Percentiles rank a stretch among this genome's conserved stretches.
These are phyloP conservation scores for Psylliodes chrysocephalus DNA, from an alignment of 2,888 invertebrate genomes.

Conservation along the genomic window DNA sequence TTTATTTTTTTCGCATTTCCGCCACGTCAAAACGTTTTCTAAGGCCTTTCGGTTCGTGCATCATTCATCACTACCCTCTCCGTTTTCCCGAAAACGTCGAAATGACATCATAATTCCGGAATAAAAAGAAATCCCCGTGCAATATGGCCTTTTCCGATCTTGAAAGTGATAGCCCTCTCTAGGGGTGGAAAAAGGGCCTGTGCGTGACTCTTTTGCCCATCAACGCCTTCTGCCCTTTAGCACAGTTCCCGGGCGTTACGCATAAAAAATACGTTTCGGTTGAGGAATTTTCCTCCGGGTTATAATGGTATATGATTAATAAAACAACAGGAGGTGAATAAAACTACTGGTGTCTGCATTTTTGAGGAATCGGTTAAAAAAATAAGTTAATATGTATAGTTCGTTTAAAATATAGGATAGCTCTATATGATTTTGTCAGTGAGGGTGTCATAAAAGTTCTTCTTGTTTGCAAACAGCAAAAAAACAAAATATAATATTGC, in stretches of 20 bases:
- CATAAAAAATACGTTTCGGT: too few relatives aligned
- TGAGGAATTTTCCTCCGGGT: too few relatives aligned
- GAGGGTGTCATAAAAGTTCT: too few relatives aligned
- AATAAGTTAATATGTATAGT: too few relatives aligned
- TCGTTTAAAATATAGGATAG: too few relatives aligned
- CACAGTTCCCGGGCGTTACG: not conserved
- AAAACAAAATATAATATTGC: too few relatives aligned
- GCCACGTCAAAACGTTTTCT: not conserved
- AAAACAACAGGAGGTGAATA: too few relatives aligned
- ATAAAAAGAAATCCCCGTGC: slow-evolving; percentile 39
- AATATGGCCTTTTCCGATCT: slow-evolving; percentile 46
- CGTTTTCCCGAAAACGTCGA: slow-evolving; percentile 18
- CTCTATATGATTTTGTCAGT: too few relatives aligned
- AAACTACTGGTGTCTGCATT: too few relatives aligned
- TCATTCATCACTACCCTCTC: slow-evolving; percentile 28
- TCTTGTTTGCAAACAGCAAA: too few relatives aligned
- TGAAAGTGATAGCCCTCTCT: slow-evolving; percentile 44
- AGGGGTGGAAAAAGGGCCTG: slow-evolving; percentile 35
- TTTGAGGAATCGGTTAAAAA: too few relatives aligned
- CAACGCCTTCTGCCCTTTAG: slow-evolving; percentile 7
- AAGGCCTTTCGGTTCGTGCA: not conserved
- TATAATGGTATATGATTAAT: too few relatives aligned
- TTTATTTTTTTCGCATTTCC: slow-evolving; percentile 3
- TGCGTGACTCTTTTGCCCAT: slow-evolving; percentile 37
- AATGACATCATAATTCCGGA: slow-evolving; percentile 34